Evolutionary conservation across 2,797 vertebrate genomes (phyloP).

Genomic region (Melanotaenia nigrans): DNA sequence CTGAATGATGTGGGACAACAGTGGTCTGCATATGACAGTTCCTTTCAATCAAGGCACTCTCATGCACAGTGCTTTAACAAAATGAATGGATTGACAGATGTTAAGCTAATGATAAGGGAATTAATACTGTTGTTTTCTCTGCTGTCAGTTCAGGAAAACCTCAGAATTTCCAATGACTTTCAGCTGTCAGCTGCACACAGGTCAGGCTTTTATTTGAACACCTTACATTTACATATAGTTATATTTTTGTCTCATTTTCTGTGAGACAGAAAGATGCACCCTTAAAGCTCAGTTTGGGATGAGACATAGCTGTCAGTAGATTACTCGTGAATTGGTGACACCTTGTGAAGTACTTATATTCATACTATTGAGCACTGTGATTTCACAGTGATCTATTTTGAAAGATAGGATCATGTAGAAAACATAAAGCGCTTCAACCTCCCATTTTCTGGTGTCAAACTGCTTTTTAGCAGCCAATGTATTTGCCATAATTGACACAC

Average conservation of each 20-base stretch:
- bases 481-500: conserved; percentile 67
- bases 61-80: conserved; percentile 66
- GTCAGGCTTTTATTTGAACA: conserved; percentile 57
- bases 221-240: conserved; percentile 36
- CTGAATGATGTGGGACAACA: conserved; percentile 99
- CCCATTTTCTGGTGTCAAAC: conserved; percentile 62
- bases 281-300: conserved; percentile 40
- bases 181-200: conserved; percentile 61
- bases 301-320: conserved; percentile 48
- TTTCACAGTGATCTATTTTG: conserved; percentile 66
- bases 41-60: conserved; percentile 91
- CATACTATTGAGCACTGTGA: conserved; percentile 58
- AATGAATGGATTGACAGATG: conserved; percentile 76
- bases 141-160: conserved; percentile 66
- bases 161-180: conserved; percentile 52
- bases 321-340: conserved; percentile 60
- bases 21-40: conserved; percentile 92
- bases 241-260: conserved; percentile 11
- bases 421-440: conserved; percentile 56
- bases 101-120: conserved; percentile 77
- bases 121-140: conserved; percentile 79
- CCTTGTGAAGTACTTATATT: conserved; percentile 62
- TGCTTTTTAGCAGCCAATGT: conserved; percentile 64
- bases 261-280: conserved; percentile 35
- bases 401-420: conserved; percentile 68